phyloP scores from a whole-genome alignment of 1,140 invertebrate species.

The Arctopsyche grandis region DNA sequence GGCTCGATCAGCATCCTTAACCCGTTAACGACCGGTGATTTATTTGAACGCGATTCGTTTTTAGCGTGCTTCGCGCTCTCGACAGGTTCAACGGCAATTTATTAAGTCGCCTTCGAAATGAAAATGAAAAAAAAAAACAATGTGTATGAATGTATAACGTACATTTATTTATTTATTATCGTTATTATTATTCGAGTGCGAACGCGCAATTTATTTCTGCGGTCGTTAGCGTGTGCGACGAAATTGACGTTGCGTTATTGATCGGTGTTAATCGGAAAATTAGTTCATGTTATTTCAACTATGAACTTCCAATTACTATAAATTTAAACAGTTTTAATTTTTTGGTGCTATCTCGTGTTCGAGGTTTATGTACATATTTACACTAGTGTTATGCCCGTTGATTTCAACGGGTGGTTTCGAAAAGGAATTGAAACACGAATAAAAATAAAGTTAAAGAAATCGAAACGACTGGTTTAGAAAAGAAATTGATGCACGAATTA shows the following conservation, averaged over 20 bases:
- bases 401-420: no score
- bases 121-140: background rate
- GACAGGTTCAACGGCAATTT: background rate
- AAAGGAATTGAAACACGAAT: no score
- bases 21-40: constrained; percentile 23
- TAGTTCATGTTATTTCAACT: background rate
- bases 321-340: no score
- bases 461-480: no score
- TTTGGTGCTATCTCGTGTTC: no score
- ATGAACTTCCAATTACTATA: no score
- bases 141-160: background rate
- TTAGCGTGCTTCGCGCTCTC: background rate
- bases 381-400: no score
- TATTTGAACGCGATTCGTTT: background rate
- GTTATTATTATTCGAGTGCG: background rate
- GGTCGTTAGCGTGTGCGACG: background rate
- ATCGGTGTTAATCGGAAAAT: background rate
- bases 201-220: background rate
- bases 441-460: no score
- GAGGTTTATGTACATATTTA: no score
- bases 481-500: no score
- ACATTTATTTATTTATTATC: constrained; percentile 5
- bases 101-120: background rate
- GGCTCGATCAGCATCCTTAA: background rate
- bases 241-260: background rate